phyloP scores from a whole-genome alignment of 64 coral and sea anemone species.

The Montipora cactus region DNA sequence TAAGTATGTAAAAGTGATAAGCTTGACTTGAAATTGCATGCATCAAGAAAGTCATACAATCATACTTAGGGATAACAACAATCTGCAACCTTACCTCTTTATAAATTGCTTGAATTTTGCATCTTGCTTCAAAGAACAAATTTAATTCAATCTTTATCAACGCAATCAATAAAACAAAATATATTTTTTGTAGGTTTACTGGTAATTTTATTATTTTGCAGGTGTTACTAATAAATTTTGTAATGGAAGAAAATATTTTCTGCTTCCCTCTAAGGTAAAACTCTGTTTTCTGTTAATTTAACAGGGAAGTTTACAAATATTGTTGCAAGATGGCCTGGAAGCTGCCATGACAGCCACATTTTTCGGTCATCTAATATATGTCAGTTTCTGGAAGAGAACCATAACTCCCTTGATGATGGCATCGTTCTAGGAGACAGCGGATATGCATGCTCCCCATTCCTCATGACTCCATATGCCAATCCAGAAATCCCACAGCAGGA shows the following conservation, averaged over 20 bases:
- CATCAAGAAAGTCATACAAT: too few species aligned
- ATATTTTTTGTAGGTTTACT: conserved; percentile 3
- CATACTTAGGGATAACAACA: too few species aligned
- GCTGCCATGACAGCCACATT: conserved; percentile 44
- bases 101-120: too few species aligned
- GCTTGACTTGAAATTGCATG: too few species aligned
- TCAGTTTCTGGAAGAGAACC: conserved; percentile 19
- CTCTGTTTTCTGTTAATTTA: background rate
- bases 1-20: too few species aligned
- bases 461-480: conserved; percentile 49
- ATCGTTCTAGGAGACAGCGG: conserved; percentile 46
- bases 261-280: conserved; percentile 17
- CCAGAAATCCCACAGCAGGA: background rate
- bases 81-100: too few species aligned
- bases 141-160: conserved; percentile 15
- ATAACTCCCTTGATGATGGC: conserved; percentile 44
- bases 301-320: conserved; percentile 54
- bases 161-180: conserved; percentile 2
- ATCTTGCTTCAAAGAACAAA: too few species aligned
- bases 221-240: conserved; percentile 14
- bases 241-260: conserved; percentile 13
- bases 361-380: conserved; percentile 35
- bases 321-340: conserved; percentile 49
- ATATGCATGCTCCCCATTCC: conserved; percentile 36
- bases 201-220: conserved; percentile 24